Percentiles rank a stretch among this genome's conserved stretches.
Evolutionary conservation across 2,113 vertebrate species (phyloP).

Genomic region (Mionectes macconnelli): DNA sequence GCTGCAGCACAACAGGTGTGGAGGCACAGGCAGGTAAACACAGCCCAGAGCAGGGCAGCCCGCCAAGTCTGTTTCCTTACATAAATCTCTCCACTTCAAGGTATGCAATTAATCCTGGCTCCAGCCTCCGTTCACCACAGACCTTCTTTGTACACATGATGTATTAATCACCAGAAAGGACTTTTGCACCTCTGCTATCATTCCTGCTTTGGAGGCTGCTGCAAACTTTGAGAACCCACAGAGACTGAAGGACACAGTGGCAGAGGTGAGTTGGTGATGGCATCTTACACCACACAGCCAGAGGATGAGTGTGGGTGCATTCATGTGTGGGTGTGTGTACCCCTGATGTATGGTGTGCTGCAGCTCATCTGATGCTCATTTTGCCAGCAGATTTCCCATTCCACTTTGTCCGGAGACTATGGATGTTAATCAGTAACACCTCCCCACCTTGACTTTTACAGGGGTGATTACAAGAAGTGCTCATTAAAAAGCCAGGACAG

Average conservation of each 20-base stretch:
- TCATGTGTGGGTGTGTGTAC: accelerated
- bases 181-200: slow-evolving; percentile 60
- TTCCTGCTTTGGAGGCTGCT: not conserved
- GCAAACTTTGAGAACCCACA: not conserved
- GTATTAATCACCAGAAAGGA: slow-evolving; percentile 64
- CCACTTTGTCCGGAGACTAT: not conserved
- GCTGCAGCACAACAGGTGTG: slow-evolving; percentile 58
- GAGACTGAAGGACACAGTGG: not conserved
- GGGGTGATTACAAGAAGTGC: not conserved
- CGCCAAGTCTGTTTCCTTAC: slow-evolving; percentile 67
- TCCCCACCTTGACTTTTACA: slow-evolving; percentile 15
- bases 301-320: not conserved
- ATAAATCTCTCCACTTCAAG: slow-evolving; percentile 72
- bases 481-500: slow-evolving; percentile 2
- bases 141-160: slow-evolving; percentile 59
- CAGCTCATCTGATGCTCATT: not conserved
- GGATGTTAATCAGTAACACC: slow-evolving; percentile 17
- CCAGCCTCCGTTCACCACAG: slow-evolving; percentile 58
- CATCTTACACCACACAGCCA: not conserved
- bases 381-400: not conserved
- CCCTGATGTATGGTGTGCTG: not conserved
- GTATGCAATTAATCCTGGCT: slow-evolving; percentile 70
- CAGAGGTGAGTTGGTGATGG: not conserved
- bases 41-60: slow-evolving; percentile 17
- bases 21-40: slow-evolving; percentile 56